Base-by-base conservation (phyloP, 2,888 invertebrate genomes). In the Syrphus vitripennis region DNA sequence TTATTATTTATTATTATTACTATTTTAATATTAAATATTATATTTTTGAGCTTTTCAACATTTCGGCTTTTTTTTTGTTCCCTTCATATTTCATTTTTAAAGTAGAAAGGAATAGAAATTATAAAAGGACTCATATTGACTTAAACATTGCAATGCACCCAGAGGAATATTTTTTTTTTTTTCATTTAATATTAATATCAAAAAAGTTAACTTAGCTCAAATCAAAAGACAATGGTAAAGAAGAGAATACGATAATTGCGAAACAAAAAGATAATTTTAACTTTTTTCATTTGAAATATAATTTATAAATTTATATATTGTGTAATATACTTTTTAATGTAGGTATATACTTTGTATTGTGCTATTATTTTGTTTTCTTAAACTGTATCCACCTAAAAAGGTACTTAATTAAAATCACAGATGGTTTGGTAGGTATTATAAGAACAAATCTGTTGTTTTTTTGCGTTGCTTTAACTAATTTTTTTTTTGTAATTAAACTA, bases 361-460 rank as follows among this genome's bases (percentile, higher is more conserved):
- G 77, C 86, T 82, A 86, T 82, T 86, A 69, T 72, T 81, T 76
- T 74, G 76, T 67, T 69, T 82, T 86, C 86, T 86, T 86, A 86
- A 77, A 82, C 70, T 86, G 87, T 83, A 87, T 87, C 83, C 79
- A 84, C 87, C 76, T 77, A 79, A 87, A 88, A 88, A 88, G 88
- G 88, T 88, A 88, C 88, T 88, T 88, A 88, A 88, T 86, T 88
- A 88, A 88, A 88, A 88, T 88, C 88, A 88, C 88, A 88, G 88
- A 88, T 88, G 83, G 83, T 82, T 86, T 86, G 86, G 86, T 86
- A 86, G 86, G 86, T 81, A 65, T 82, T 67, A 78, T 78, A 82
- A 72, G 65, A 84, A 86, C 65, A 71, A 84, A 81, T 80, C 72
- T 76, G 65, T 78, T 82, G n/a, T n/a, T 74, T 75, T 72, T 78